Conservation (phyloP, 2,113 vertebrate species). For the Hyaena hyaena region DNA sequence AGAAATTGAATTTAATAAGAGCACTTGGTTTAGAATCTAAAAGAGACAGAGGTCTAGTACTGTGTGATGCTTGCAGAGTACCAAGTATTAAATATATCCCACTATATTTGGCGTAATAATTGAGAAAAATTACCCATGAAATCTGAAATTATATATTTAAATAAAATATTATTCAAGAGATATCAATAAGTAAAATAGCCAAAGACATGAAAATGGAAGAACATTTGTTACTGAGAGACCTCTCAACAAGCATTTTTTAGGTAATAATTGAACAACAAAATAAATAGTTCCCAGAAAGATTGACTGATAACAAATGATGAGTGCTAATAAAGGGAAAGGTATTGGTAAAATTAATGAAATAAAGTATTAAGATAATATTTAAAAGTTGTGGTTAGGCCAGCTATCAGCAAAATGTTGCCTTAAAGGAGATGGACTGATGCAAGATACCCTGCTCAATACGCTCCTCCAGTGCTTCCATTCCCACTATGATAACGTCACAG, state of each 20-base stretch:
- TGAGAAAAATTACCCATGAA: background rate
- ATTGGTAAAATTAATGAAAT: background rate
- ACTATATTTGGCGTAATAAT: background rate
- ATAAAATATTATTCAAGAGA: background rate
- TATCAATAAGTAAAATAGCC: background rate
- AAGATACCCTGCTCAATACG: background rate
- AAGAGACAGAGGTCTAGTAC: background rate
- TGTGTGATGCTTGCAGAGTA: background rate
- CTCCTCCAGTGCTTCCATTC: background rate
- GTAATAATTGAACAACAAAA: background rate
- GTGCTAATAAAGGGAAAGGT: background rate
- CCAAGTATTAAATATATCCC: background rate
- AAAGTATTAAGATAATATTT: background rate
- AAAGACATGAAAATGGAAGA: background rate
- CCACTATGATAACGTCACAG: background rate
- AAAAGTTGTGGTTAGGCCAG: background rate
- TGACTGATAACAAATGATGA: background rate
- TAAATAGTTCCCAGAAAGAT: background rate
- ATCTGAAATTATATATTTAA: background rate
- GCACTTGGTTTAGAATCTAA: background rate
- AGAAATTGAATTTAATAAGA: background rate
- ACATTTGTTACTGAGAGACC: background rate
- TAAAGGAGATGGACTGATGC: background rate
- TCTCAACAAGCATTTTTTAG: background rate
- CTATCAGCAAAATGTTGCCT: background rate